Base-by-base conservation (phyloP, 2,888 invertebrate species). In the Stenichneumon culpator region DNA sequence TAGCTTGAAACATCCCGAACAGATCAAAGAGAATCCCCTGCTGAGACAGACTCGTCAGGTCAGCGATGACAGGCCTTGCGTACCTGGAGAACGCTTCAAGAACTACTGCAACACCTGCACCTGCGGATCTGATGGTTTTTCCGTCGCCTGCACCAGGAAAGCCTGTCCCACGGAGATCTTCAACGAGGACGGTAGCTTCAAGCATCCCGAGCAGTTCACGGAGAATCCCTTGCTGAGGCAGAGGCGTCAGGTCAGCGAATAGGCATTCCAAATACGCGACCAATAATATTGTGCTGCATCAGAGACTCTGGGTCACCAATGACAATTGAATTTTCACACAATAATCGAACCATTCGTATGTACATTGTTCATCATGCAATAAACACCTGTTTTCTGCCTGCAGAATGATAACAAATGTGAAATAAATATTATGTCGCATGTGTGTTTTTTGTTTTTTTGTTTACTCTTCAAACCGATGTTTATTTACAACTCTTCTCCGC, bases 81-180 rank as follows among this genome's bases (percentile, higher is more conserved):
- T 32, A 11, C 88, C 89, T n/a, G 80, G 86, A 14, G 74, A 67
- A 4, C 2, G 28, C 0, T 84, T 79, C 63, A 85, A 67, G 16
- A 19, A 95, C 77, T 95, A 95, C 78, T 96, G 96, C 91, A 95
- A 95, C 88, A 95, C 94, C 90, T 96, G 96, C 89, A 94, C 94
- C 14, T 96, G 96, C 89, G 95, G 95, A 82, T 90, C 94, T 16
- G 95, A 95, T 77, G 95, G 95, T 44, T 11, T 36, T 6, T 7
- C 19, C 5, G 63, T 54, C 2, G 52, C 54, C 19, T 87, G 88
- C 65, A 88, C 88, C 11, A 52, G 28, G 25, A 87, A 67, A 74
- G 7, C 2, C 7, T 73, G 60, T n/a, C 22, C n/a, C 36, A 39
- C 65, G 28, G 19, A 36, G 0, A 0, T 74, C 5, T 82, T 68